Conservation (phyloP, 2,888 invertebrate species). For the Cephalotes varians region DNA sequence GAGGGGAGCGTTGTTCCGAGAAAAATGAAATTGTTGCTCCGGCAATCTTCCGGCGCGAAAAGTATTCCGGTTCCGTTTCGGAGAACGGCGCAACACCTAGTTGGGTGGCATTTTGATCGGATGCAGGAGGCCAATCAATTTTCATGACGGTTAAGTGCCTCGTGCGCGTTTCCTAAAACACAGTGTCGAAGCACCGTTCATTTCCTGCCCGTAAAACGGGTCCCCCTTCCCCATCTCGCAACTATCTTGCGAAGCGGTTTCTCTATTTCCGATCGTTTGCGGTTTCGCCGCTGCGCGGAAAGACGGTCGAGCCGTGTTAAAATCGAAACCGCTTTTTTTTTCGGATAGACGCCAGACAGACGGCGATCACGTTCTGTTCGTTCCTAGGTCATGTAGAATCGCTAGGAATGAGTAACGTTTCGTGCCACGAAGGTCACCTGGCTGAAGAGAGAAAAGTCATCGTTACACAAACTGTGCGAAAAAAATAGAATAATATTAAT, state of each 20-base stretch:
- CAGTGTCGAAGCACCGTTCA: slow-evolving; percentile 74
- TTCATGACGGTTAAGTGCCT: slow-evolving; percentile 74
- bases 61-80: slow-evolving; percentile 20
- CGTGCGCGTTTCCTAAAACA: slow-evolving; percentile 76
- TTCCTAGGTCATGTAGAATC: neutral
- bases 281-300: slow-evolving; percentile 69
- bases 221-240: slow-evolving; percentile 72
- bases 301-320: slow-evolving; percentile 46
- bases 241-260: slow-evolving; percentile 63
- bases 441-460: neutral
- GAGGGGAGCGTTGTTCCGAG: neutral
- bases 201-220: slow-evolving; percentile 67
- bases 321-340: slow-evolving; percentile 51
- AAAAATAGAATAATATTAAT: neutral
- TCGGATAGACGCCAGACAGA: slow-evolving; percentile 34
- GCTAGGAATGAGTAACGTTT: neutral
- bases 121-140: slow-evolving; percentile 73
- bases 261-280: slow-evolving; percentile 83
- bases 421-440: neutral
- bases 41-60: neutral
- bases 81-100: slow-evolving; percentile 18
- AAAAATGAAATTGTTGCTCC: neutral
- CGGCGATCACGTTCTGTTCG: slow-evolving; percentile 34
- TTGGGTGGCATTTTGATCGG: slow-evolving; percentile 36
- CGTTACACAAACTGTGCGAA: neutral